These are phyloP conservation scores for Lasiurus cinereus DNA, from an alignment of 2,113 vertebrate species.

Conservation along the genomic window DNA sequence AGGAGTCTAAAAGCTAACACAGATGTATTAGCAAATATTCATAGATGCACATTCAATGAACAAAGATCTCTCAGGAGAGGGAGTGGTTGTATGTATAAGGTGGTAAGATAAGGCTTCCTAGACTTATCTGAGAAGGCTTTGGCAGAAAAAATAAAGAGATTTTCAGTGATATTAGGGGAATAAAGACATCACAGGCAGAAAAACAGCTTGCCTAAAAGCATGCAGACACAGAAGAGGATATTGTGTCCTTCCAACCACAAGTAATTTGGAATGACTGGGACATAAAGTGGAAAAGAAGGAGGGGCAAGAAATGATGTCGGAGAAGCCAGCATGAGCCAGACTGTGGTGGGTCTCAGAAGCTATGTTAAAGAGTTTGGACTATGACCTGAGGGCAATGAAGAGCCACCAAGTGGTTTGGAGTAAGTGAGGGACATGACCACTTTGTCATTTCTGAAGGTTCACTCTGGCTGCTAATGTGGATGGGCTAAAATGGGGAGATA, in stretches of 20 bases:
- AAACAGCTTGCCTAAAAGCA: conserved; percentile 35
- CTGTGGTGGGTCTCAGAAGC: not conserved
- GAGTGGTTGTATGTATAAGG: not conserved
- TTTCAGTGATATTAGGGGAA: not conserved
- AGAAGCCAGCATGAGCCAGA: not conserved
- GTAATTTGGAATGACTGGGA: conserved; percentile 57
- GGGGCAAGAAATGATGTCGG: not conserved
- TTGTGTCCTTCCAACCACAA: conserved; percentile 29
- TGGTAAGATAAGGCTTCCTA: not conserved
- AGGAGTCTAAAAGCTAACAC: conserved; percentile 17
- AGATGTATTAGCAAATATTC: conserved; percentile 14
- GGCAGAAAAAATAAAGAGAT: conserved; percentile 52
- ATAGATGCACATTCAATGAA: not conserved
- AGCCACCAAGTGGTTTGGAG: not conserved
- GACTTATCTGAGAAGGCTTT: conserved; percentile 8
- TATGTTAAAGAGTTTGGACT: not conserved
- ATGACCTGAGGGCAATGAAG: not conserved
- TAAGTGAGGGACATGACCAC: not conserved
- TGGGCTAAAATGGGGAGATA: not conserved
- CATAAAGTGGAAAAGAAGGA: not conserved
- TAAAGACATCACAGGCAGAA: conserved; percentile 16
- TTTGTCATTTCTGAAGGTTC: not conserved
- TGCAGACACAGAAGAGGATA: not conserved
- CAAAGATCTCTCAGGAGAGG: not conserved
- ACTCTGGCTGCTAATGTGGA: not conserved